Base-by-base conservation (phyloP, 2,797 vertebrate species). In the Oreochromis mossambicus region DNA sequence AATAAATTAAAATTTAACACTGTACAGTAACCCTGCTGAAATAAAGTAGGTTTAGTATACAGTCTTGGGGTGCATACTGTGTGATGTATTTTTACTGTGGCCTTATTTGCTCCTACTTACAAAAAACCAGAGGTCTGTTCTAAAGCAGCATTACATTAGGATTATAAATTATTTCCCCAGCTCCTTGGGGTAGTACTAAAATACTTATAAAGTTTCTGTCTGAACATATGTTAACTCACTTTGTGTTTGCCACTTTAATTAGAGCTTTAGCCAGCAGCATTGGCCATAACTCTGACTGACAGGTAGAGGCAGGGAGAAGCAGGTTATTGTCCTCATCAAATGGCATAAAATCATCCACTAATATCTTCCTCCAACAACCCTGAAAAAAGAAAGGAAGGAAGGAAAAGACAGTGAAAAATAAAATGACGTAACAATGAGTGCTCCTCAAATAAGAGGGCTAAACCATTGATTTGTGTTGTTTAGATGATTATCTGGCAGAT, bases 321-420 rank as follows among this genome's bases (percentile, higher is more conserved):
- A 99, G 90, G 77, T 97, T 95, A 82, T 97, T 96, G 4, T 97
- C 94, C 92, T 97, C 96, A 88, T 94, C 96, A 93, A 99, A 99
- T 43, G 98, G 98, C 94, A 99, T 93, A 15, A 89, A 95, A 89
- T 99, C 98, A 91, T 99, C 98, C 8, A 99, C 92, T 24, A 91
- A 95, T 91, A 99, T 96, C 93, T 97, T 99, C 93, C 98, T 97
- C 98, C 98, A 99, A 86, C 95, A 97, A 3, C 98, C 99, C 98
- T 99, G 41, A 70, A 82, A 78, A 50, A 78, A 61, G 41, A 3
- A 68, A 50, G 10, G 8, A 54, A 56, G 15, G 6, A 52, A 32
- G 19, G 13, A 85, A 73, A 48, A 75, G 7, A 82, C 34, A 43
- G 38, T n/a, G 38, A 85, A 52, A 19, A 13, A 83, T 61, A 36